These are phyloP conservation scores for Battus philenor DNA, from an alignment of 1,140 invertebrate species.

Conservation along the genomic window DNA sequence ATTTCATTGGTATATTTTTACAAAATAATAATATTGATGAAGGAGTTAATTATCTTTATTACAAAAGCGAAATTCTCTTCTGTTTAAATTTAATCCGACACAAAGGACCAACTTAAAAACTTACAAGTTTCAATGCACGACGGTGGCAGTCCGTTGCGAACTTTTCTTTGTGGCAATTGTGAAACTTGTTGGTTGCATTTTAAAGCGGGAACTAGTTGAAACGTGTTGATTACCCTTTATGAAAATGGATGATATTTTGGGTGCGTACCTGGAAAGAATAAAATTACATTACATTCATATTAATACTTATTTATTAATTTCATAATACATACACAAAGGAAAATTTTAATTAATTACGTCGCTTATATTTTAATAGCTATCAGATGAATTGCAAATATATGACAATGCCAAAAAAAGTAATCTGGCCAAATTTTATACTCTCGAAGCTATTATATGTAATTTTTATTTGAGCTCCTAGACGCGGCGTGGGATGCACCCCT, in stretches of 20 bases:
- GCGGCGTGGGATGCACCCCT: no score
- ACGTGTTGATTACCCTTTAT: constrained; percentile 30
- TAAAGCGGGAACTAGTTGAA: constrained; percentile 21
- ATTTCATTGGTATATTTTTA: background rate
- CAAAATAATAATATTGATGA: background rate
- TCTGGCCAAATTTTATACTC: no score
- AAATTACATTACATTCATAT: background rate
- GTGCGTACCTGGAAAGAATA: constrained; percentile 24
- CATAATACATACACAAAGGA: no score
- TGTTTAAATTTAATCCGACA: constrained; percentile 30
- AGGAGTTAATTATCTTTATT: background rate
- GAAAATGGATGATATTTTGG: constrained; percentile 14
- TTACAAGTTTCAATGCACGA: constrained; percentile 33
- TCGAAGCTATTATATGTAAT: no score
- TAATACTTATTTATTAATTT: no score
- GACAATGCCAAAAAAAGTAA: no score
- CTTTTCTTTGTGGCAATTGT: constrained; percentile 44
- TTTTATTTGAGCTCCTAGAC: no score
- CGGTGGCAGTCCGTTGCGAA: constrained; percentile 29
- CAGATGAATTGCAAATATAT: no score
- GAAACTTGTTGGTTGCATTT: constrained; percentile 24
- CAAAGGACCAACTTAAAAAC: constrained; percentile 33
- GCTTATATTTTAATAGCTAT: no score
- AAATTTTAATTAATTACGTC: no score
- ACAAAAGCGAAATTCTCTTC: constrained; percentile 21